Percentiles rank a stretch among this genome's conserved stretches.
phyloP scores from a whole-genome alignment of 2,113 vertebrate species.

The Pollimyrus isidori region DNA sequence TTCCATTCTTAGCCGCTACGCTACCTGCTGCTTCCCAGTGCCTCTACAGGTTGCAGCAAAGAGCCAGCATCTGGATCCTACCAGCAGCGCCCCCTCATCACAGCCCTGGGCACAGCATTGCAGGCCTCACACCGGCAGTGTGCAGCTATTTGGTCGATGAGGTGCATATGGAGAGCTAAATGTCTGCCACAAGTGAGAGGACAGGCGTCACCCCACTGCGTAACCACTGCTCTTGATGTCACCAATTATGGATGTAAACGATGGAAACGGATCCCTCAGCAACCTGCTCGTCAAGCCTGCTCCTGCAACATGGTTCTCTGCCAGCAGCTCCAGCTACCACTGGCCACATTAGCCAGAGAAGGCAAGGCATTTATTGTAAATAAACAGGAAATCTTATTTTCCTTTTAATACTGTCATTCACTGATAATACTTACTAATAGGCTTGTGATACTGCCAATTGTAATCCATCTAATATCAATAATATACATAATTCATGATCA shows the following conservation, averaged over 20 bases:
- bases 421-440: not conserved
- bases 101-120: not conserved
- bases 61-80: not conserved
- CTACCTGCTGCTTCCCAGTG: not conserved
- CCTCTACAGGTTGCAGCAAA: not conserved
- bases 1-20: not conserved
- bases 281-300: not conserved
- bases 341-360: not conserved
- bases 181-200: not conserved
- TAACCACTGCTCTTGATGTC: not conserved
- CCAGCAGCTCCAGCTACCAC: not conserved
- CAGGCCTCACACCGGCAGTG: too few species aligned
- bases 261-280: not conserved
- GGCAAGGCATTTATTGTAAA: not conserved
- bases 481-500: not conserved
- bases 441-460: not conserved
- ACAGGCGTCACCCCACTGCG: not conserved
- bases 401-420: not conserved
- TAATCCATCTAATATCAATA: not conserved
- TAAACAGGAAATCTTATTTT: not conserved
- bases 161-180: not conserved
- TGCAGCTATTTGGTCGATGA: not conserved
- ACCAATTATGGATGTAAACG: constrained; percentile 6
- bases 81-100: not conserved
- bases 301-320: not conserved